Base-by-base conservation (phyloP, 2,888 invertebrate species). In the Lasioglossum villosulum region DNA sequence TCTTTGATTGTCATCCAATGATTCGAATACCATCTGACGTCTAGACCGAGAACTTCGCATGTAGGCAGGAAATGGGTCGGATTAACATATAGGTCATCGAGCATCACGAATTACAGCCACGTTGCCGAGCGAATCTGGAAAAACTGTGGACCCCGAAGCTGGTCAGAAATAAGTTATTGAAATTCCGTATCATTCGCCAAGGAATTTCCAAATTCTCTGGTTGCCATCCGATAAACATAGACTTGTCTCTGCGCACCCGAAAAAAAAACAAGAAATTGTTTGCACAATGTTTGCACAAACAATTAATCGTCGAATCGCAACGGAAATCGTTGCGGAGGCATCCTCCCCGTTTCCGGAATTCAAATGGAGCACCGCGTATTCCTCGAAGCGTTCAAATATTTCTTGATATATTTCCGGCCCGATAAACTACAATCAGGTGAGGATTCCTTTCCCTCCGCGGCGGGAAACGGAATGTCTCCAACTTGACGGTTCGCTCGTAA, bases 381-480 rank as follows among this genome's bases (percentile, higher is more conserved):
- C 48, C 59, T 48, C 48, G 72, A 66, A 82, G 82, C 63, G 83
- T 86, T 83, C 80, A 82, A 82, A 85, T 82, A 86, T 82, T 84
- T 80, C 88, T 84, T 81, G 82, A 86, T 88, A 75, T 78, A 77
- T 86, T 90, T 86, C 79, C 88, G 82, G 66, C 30, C 78, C 75
- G 86, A 89, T 89, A 86, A 80, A 70, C 73, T 78, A 82, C 88
- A 87, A 89, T 89, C 89, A 89, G 71, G 52, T 16, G 45, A 30
- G 77, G 74, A 79, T 86, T 63, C 80, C 71, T n/a, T 52, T 56
- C 78, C 56, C 66, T 42, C 70, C 72, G 42, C 30, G 68, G 63
- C 68, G 80, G 66, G 84, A 90, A 84, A 83, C 84, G 78, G 88
- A 88, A 85, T 82, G 30, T 74, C 63, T 56, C 42, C 59, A 75